Evolutionary conservation across 2,888 invertebrate species (phyloP), one percentile per base, ranked within the genome.

Genomic region (Mythimna pallens): DNA sequence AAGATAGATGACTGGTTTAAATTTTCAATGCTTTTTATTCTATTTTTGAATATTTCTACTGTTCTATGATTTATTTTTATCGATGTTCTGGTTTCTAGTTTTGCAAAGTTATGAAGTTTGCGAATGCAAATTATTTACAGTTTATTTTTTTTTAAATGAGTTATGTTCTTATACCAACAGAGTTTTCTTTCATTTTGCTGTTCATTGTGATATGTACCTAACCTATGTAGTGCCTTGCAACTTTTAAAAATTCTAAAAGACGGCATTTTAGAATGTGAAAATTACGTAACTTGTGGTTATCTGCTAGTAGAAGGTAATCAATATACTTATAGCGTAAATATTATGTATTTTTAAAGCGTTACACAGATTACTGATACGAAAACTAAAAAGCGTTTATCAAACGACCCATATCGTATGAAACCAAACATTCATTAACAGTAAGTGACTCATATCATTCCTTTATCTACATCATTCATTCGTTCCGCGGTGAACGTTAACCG

Each of bases 1-100:
- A 78, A 77, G 76, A 81, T 78, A 52, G 40, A 78, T 71, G 58
- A 43, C 58, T 54, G 10, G 65, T 79, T 80, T 74, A 62, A 70
- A 69, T 67, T 76, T 75, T 74, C 36, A 34, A 58, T 22, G 14
- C 36, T 36, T 36, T 36, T 36, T 34, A 34, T 80, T 79, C 67
- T 79, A 68, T 65, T 70, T 80, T 79, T 68, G 65, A 79, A 80
- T 65, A 55, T 64, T 62, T 66, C 10, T 17, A 25, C 36, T 47
- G 47, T 47, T 17, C 17, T 20, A 63, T 47, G 52, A 22, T 52
- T 76, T 68, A 54, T 40, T 61, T 74, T 61, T 43, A 43, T 54
- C 9, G 36, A 6, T 70, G 65, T 76, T 52, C 52, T 59, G 40
- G 14, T 47, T 76, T 30, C 22, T n/a, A 61, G 34, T 67, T 76